Conservation (phyloP, 2,113 vertebrate genomes). For the Atrichornis clamosus region DNA sequence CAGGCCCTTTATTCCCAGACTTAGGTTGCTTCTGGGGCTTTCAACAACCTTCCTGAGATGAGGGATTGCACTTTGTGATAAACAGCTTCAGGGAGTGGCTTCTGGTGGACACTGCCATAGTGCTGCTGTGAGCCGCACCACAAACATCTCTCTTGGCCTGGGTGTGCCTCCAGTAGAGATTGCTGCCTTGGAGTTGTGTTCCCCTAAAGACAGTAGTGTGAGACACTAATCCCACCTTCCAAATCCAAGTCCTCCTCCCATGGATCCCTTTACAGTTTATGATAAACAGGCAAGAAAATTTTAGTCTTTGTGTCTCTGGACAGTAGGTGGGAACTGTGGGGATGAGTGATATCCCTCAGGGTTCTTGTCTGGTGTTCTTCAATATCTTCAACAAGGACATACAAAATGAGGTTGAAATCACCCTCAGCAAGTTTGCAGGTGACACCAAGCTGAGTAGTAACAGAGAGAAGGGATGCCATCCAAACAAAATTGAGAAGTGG, state of each 20-base stretch:
- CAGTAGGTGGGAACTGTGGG: not conserved
- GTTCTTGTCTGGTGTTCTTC: not conserved
- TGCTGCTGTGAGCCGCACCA: not conserved
- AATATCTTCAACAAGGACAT: not conserved
- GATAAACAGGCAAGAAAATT: not conserved
- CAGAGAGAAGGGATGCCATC: not conserved
- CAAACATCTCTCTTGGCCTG: not conserved
- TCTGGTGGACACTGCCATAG: not conserved
- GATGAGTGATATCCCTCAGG: not conserved
- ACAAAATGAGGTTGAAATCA: not conserved
- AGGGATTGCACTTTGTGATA: rapidly evolving
- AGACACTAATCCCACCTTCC: not conserved
- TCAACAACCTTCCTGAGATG: not conserved
- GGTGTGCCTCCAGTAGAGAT: not conserved
- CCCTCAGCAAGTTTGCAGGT: not conserved
- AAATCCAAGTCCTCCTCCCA: not conserved
- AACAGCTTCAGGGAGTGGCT: not conserved
- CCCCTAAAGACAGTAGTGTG: rapidly evolving
- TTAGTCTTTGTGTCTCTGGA: not conserved
- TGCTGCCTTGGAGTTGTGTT: not conserved
- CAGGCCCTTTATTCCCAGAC: not conserved
- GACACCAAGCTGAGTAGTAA: rapidly evolving
- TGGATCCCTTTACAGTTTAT: not conserved
- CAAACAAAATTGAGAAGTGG: not conserved
- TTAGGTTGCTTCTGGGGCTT: not conserved